A percentile compares a stretch with the other conserved stretches of the same genome.
Evolutionary conservation across 2,888 invertebrate species (phyloP).

Genomic region (Cinara cedri): DNA sequence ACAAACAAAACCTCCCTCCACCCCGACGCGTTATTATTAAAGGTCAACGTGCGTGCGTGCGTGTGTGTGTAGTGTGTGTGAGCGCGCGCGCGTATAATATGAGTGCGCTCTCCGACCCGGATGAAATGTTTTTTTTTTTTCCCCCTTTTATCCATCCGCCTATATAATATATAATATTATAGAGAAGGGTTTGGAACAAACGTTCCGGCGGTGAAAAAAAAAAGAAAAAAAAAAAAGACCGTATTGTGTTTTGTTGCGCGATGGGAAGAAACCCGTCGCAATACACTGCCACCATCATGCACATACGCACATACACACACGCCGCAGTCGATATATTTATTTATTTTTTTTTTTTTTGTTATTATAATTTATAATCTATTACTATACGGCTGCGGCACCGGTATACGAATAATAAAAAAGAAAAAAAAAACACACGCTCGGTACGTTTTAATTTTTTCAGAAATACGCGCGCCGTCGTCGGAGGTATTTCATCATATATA

Average conservation of each 20-base stretch:
- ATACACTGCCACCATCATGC: neutral
- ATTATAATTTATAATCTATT: no score
- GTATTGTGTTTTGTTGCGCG: neutral
- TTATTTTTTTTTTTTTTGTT: no score
- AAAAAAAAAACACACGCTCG: no score
- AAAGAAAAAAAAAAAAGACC: no score
- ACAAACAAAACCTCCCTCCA: constrained; percentile 29
- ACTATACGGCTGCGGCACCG: no score
- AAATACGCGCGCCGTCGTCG: no score
- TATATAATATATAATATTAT: no score
- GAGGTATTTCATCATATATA: no score
- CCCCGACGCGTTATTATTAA: neutral
- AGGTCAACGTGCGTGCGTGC: neutral
- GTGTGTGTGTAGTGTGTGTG: neutral
- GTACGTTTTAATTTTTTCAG: no score
- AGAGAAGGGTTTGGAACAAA: constrained; percentile 15
- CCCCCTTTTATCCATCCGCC: neutral
- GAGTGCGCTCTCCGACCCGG: neutral
- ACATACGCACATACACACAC: neutral
- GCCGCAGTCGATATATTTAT: neutral
- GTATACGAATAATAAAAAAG: no score
- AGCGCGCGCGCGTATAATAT: neutral
- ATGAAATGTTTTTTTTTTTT: constrained; percentile 2
- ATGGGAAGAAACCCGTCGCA: constrained; percentile 7
- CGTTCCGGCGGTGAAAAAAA: constrained; percentile 4